Evolutionary conservation across 1,140 invertebrate species (phyloP), one percentile per base, ranked within the genome.

Genomic region (Cotesia glomerata): DNA sequence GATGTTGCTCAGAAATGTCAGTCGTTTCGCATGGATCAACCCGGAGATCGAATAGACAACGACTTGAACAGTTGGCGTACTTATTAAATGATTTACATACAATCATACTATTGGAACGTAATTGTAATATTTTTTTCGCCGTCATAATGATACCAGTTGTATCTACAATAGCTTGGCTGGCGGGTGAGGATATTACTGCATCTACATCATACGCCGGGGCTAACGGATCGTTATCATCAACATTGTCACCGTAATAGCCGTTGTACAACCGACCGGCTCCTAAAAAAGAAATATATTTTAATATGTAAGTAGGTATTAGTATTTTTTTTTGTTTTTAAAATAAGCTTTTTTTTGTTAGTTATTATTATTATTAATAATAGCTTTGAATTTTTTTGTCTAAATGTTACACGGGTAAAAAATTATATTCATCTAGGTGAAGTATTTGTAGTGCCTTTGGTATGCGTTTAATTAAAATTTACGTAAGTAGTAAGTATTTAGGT

Each of bases 11-110:
- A 4, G 80, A 85, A 2, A 86, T 13, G 72, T 87, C 82, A 2
- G 9, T 71, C 16, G 71, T 81, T 68, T 87, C 85, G 49, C 85
- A 87, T 56, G 85, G 86, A 78, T 87, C 85, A 0, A 63, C 39
- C 0, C 71, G 16, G n/a, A 86, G 56, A 68, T 87, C 75, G 72
- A 86, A 86, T 16, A 86, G 71, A 69, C 85, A 87, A n/a, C n/a
- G 68, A 0, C 72, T 64, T 1, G 52, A 61, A 26, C 85, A 86
- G 18, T 75, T 72, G 0, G 78, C 69, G 36, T 16, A 34, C 11
- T 64, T 11, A 0, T 32, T 58, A 0, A 59, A 3, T 4, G 59
- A 54, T 11, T 75, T 13, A 14, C 86, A 86, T 13, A 26, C 9
- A 5, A 86, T 72, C 45, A 34, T 75, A 11, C 71, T 79, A 9